Evolutionary conservation across 1,140 invertebrate species (phyloP), one percentile per base, ranked within the genome.

Genomic region (Helicoverpa zea): DNA sequence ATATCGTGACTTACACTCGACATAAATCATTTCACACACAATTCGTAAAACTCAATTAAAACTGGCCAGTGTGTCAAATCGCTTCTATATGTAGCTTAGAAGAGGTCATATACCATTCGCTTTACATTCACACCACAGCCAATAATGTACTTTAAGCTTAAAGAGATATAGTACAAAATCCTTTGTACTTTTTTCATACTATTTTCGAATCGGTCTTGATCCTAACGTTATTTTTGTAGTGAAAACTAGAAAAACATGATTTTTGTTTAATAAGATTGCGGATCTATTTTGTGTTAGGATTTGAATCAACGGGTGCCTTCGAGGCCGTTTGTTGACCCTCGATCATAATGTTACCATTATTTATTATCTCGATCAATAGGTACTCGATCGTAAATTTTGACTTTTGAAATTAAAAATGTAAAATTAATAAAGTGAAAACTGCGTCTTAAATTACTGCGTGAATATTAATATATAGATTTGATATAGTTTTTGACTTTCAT

Each of bases 251-350:
- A 87, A 86, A 90, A 90, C 87, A 80, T 68, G 87, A 87, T 86
- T 86, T 63, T 84, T 43, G 5, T 81, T 87, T 81, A 86, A 85
- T 74, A 72, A 66, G 86, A 86, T 89, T 85, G 85, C 85, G 88
- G 88, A 89, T 90, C 82, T 86, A 58, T 83, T 87, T 72, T 79
- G 72, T 83, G 73, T 89, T 83, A 66, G 79, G 84, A 83, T 84
- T 83, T 58, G 82, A 85, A 79, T 61, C 83, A 83, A 86, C 84
- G 81, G 86, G 86, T 83, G 80, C 79, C 68, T 52, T 58, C 89
- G 88, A 89, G 87, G 89, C 81, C 89, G 88, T 88, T 86, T 89
- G 80, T 91, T 91, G 86, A 89, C 86, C 89, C 86, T 81, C 23
- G n/a, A 5, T 18, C 4, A 79, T 86, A 81, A 43, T 58, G 23